Percentiles rank a stretch among this genome's conserved stretches.
Conservation (phyloP, 1,140 invertebrate species). For the Sogatella furcifera region DNA sequence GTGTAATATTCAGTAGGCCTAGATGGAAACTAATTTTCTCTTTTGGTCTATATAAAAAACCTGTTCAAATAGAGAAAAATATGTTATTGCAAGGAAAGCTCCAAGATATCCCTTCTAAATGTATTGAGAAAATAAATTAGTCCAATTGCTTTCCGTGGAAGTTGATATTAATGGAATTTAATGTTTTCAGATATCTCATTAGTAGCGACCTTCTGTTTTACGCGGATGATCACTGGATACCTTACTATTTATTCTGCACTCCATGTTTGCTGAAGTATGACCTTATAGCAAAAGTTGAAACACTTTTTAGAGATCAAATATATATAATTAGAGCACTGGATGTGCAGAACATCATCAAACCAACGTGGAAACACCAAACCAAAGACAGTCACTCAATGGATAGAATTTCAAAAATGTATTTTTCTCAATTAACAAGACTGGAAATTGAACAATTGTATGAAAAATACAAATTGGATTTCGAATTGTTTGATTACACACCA, state of each 20-base stretch:
- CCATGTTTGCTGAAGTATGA: constrained; percentile 55
- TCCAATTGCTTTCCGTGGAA: too few species aligned
- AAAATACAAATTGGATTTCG: constrained; percentile 74
- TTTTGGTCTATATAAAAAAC: too few species aligned
- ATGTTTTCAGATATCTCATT: constrained; percentile 17
- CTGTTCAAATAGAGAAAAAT: too few species aligned
- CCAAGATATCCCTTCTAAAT: too few species aligned
- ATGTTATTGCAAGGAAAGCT: too few species aligned
- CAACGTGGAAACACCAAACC: constrained; percentile 58
- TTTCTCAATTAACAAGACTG: constrained; percentile 56
- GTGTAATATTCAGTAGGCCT: too few species aligned
- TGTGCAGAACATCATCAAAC: constrained; percentile 62
- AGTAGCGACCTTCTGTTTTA: constrained; percentile 30
- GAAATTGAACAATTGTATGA: constrained; percentile 66
- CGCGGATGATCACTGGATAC: constrained; percentile 59
- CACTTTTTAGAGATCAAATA: constrained; percentile 50
- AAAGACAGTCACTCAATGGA: background rate
- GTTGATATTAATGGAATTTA: too few species aligned
- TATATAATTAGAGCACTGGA: constrained; percentile 65
- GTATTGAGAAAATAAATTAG: too few species aligned
- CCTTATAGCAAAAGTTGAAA: constrained; percentile 15
- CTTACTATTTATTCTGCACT: constrained; percentile 58
- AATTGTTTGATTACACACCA: constrained; percentile 70
- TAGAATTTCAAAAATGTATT: constrained; percentile 40
- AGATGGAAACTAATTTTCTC: too few species aligned